Percentiles rank a stretch among this genome's conserved stretches.
Evolutionary conservation across 2,113 vertebrate genomes (phyloP).

Genomic region (Scatophagus argus): DNA sequence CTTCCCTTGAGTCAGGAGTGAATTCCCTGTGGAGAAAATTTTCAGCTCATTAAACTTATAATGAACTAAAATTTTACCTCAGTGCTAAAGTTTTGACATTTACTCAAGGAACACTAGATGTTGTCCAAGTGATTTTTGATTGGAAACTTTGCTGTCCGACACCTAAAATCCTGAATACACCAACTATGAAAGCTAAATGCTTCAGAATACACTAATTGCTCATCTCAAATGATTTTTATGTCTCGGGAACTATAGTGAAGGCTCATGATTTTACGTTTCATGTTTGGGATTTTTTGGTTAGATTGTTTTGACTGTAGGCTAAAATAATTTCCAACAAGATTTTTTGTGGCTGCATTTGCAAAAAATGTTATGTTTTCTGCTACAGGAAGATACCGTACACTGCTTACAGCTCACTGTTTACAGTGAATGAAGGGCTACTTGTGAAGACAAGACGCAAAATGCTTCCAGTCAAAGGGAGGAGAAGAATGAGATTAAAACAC

Average conservation of each 20-base stretch:
- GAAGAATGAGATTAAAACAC: background rate
- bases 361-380: background rate
- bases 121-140: background rate
- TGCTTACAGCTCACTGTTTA: background rate
- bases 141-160: background rate
- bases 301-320: background rate
- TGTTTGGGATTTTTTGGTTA: background rate
- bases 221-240: background rate
- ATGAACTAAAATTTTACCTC: background rate
- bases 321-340: background rate
- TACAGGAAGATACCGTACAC: background rate
- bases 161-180: background rate
- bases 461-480: background rate
- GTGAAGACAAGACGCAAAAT: background rate
- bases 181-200: background rate
- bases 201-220: background rate
- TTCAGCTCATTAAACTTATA: background rate
- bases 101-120: background rate
- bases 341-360: background rate
- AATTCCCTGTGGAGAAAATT: background rate
- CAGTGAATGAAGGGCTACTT: background rate
- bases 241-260: no score
- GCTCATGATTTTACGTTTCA: background rate
- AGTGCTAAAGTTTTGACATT: background rate
- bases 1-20: slow-evolving; percentile 5